A percentile compares a stretch with the other conserved stretches of the same genome.
phyloP scores from a whole-genome alignment of 2,888 invertebrate species.

The Icerya purchasi region DNA sequence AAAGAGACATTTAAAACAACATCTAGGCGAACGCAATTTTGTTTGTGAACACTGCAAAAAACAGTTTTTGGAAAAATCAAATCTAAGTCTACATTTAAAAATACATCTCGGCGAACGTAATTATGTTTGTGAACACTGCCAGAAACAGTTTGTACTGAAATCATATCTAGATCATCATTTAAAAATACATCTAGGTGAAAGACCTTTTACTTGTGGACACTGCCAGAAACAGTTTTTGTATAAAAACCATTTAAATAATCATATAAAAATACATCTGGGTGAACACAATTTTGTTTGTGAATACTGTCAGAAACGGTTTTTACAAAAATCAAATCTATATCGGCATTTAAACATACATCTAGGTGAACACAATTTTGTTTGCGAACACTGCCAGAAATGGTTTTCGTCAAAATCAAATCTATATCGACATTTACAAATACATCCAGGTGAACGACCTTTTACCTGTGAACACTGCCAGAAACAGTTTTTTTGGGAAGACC shows the following conservation, averaged over 20 bases:
- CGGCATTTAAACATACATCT: not conserved
- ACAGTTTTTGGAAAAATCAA: not conserved
- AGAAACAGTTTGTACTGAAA: not conserved
- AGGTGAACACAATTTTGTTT: not conserved
- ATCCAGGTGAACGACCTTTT: not conserved
- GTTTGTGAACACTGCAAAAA: not conserved
- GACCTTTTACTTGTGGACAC: not conserved
- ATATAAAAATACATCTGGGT: not conserved
- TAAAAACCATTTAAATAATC: not conserved
- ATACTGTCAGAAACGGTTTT: not conserved
- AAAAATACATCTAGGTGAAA: not conserved
- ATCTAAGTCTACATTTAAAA: not conserved
- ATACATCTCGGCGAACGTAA: not conserved
- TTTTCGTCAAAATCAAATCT: not conserved
- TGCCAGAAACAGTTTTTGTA: not conserved
- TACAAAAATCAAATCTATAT: not conserved
- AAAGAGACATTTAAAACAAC: not conserved
- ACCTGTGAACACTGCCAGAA: not conserved
- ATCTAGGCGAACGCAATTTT: not conserved
- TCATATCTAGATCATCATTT: not conserved
- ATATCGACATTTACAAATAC: not conserved
- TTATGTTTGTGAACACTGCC: not conserved
- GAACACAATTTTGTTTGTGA: not conserved
- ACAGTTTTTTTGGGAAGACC: not conserved
- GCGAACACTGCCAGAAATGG: not conserved